A percentile compares a stretch with the other conserved stretches of the same genome.
Conservation (phyloP, 2,797 vertebrate genomes). For the Uromys caudimaculatus region DNA sequence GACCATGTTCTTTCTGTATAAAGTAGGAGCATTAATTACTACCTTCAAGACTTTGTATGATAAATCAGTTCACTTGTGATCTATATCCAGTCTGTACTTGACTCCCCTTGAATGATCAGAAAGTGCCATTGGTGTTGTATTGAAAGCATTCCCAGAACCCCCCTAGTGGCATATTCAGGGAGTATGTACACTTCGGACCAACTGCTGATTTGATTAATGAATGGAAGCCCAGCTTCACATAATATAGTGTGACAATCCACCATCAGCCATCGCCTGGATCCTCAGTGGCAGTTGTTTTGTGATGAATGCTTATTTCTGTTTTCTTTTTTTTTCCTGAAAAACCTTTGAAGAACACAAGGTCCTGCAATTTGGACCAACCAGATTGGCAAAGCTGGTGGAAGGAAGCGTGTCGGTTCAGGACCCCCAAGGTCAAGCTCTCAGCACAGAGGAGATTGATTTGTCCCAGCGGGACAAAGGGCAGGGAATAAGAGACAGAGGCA, state of each 20-base stretch:
- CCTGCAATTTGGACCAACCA: background rate
- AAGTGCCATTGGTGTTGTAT: background rate
- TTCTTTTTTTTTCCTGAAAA: background rate
- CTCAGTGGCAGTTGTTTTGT: background rate
- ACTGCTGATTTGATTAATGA: slow-evolving; percentile 8
- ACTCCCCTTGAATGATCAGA: slow-evolving; percentile 7
- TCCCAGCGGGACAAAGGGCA: background rate
- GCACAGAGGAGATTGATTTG: background rate
- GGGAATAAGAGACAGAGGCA: background rate
- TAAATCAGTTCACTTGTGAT: slow-evolving; percentile 15
- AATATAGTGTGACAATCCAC: background rate
- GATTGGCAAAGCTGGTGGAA: background rate
- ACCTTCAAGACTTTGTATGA: slow-evolving; percentile 46
- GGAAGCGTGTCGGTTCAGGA: background rate
- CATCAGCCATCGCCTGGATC: background rate
- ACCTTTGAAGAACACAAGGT: background rate
- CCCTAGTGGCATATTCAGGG: background rate
- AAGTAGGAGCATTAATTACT: slow-evolving; percentile 17
- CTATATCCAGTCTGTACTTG: background rate
- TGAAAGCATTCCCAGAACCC: slow-evolving; percentile 39
- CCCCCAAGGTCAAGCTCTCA: background rate
- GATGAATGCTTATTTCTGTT: background rate
- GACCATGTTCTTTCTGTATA: slow-evolving; percentile 1
- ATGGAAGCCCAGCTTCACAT: background rate
- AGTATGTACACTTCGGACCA: background rate